Evolutionary conservation across 2,888 invertebrate species (phyloP).

Genomic region (Clunio marinus): DNA sequence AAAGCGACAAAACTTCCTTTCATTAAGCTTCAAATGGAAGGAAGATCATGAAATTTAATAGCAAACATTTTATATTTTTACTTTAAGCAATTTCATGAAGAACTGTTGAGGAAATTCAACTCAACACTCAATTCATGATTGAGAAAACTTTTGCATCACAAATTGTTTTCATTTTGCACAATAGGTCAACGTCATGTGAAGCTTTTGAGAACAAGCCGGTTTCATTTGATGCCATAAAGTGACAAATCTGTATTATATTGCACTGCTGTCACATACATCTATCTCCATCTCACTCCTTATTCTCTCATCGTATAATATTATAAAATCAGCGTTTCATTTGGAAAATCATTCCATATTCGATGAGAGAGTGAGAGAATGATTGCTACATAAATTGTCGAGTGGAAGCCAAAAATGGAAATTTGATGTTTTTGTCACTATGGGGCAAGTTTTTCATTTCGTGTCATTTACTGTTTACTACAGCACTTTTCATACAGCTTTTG

Average conservation of each 20-base stretch:
- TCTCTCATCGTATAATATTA: constrained; percentile 6
- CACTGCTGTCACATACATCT: neutral
- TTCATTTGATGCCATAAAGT: constrained; percentile 20
- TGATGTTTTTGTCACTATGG: constrained; percentile 36
- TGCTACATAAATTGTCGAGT: constrained; percentile 7
- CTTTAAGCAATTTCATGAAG: too few relatives aligned
- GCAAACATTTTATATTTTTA: too few relatives aligned
- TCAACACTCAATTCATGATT: too few relatives aligned
- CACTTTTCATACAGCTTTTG: neutral
- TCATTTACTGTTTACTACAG: neutral
- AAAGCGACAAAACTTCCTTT: too few relatives aligned
- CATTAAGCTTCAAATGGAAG: too few relatives aligned
- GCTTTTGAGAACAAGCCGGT: neutral
- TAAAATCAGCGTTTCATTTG: constrained; percentile 27
- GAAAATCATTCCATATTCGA: constrained; percentile 31
- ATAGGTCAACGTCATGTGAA: neutral
- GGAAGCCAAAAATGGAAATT: constrained; percentile 31
- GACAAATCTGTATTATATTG: constrained; percentile 32
- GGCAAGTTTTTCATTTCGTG: constrained; percentile 13
- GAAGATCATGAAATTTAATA: too few relatives aligned
- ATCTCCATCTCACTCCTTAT: neutral
- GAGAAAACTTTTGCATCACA: neutral
- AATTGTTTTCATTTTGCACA: constrained; percentile 21
- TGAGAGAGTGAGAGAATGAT: neutral
- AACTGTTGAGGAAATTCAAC: too few relatives aligned